Conservation (phyloP, 2,113 vertebrate genomes). For the Malurus alboscapulatus region DNA sequence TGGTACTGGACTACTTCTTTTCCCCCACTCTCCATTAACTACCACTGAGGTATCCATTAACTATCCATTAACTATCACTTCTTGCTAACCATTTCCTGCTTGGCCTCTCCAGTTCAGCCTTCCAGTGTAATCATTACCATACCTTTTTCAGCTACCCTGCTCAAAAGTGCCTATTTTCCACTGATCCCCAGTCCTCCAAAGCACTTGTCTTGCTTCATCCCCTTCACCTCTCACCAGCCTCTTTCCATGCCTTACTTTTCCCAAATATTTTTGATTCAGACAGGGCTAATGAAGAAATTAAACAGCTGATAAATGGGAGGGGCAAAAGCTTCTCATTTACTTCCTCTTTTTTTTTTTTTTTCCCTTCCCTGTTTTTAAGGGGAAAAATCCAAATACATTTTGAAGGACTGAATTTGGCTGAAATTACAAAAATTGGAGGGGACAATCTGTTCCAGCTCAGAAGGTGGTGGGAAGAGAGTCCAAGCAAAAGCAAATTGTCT, state of each 20-base stretch:
- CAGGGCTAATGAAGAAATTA: not conserved
- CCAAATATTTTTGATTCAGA: not conserved
- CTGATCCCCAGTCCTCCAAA: not conserved
- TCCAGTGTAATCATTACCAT: accelerated
- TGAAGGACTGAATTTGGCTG: not conserved
- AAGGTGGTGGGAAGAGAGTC: not conserved
- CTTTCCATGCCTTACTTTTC: not conserved
- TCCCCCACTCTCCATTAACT: not conserved
- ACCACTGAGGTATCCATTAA: not conserved
- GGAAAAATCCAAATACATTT: not conserved
- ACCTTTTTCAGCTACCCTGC: not conserved
- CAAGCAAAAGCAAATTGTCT: not conserved
- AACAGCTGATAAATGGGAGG: not conserved
- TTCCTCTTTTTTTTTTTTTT: not conserved
- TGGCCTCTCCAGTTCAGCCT: not conserved
- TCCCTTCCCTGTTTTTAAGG: accelerated
- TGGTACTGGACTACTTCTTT: not conserved
- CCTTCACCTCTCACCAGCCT: not conserved
- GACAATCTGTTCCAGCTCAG: not conserved
- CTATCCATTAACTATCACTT: not conserved
- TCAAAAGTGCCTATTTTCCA: not conserved
- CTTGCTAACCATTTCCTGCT: not conserved
- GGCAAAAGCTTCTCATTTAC: not conserved
- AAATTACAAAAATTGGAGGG: not conserved
- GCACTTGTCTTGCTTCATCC: not conserved